phyloP scores from a whole-genome alignment of 1,140 invertebrate genomes.

The Pachypeltis micranthus region DNA sequence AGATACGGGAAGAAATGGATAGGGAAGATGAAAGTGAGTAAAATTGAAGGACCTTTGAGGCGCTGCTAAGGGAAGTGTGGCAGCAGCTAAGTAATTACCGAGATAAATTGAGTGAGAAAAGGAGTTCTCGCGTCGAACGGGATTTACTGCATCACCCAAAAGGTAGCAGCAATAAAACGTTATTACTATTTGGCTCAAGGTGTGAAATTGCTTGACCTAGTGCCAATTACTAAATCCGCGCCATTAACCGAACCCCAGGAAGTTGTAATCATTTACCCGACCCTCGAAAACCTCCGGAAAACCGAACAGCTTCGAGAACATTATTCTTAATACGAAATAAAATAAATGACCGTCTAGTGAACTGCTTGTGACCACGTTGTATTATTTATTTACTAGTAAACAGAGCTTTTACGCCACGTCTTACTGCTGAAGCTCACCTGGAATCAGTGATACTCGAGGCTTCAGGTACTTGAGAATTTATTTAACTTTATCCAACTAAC shows the following conservation, averaged over 20 bases:
- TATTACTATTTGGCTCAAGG: not conserved
- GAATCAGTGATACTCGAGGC: not conserved
- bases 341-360: not conserved
- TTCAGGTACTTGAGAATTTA: no score
- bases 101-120: not conserved
- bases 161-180: not conserved
- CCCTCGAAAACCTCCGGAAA: not conserved
- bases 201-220: not conserved
- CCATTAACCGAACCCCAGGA: not conserved
- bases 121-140: not conserved
- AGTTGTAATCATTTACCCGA: not conserved
- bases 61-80: no score
- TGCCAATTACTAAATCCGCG: not conserved
- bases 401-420: not conserved
- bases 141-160: not conserved
- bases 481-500: no score
- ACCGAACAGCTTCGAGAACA: not conserved
- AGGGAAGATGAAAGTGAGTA: no score
- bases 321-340: not conserved
- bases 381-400: not conserved
- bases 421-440: not conserved
- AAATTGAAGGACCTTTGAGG: no score
- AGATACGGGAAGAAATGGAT: no score
- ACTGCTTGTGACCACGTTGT: not conserved
- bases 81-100: not conserved